Base-by-base conservation (phyloP, 2,888 invertebrate species). In the Magallana nippona region DNA sequence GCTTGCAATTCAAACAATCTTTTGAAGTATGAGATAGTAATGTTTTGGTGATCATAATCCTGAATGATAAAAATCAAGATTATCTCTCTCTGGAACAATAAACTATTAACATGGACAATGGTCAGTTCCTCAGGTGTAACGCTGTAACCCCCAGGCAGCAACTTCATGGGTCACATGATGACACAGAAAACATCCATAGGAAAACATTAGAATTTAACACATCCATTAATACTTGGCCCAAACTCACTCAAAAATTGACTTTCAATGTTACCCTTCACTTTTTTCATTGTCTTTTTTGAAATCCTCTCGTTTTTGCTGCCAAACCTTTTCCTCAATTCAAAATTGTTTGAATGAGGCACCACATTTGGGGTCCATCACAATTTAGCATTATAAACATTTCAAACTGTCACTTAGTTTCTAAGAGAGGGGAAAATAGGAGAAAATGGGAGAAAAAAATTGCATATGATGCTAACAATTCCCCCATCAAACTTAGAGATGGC, bases 251-350 rank as follows among this genome's bases (percentile, higher is more conserved):
- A 71, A 71, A 32, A 71, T 71, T 71, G 71, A 71, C 32, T 27
- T 13, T 15, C 71, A 15, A 13, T 71, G 71, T 71, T 71, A 27
- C 71, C 27, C 19, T 71, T 71, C 71, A 32, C 71, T 71, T 13
- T 27, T 71, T 32, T 60, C 19, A 19, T 60, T 60, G 19, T 60
- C 60, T 19, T 60, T 60, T 27, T 32, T 71, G 5, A 71, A 71
- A 71, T 71, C 71, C 71, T 71, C 71, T 27, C 71, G 32, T 71
- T 71, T 71, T 71, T 71, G 71, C 71, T 71, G 71, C 71, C 71
- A 71, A 71, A 71, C 22, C 71, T 15, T 5, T 44, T 22, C 71
- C 27, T 32, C 15, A 32, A 71, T 71, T 71, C 27, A 71, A 71
- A 71, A 32, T 32, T 32, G 22, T 22, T 19, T 15, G 27, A 71